Percentiles rank a stretch among this genome's conserved stretches.
Evolutionary conservation across 2,113 vertebrate genomes (phyloP).

Genomic region (Sus scrofa): T2T-Sscrofa CM000820.6:30871001-30871500

Average conservation of each 20-base stretch:
- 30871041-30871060: conserved; percentile 62
- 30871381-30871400: neutral
- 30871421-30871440: neutral
- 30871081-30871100: conserved; percentile 47
- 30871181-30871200: neutral
- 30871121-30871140: conserved; percentile 23
- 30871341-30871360: neutral
- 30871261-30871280: neutral
- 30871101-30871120: conserved; percentile 69
- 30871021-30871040: conserved; percentile 50
- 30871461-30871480: neutral
- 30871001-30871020: conserved; percentile 54
- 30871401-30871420: neutral
- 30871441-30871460: neutral
- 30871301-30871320: neutral
- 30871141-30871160: conserved; percentile 54
- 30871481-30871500: neutral
- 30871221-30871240: neutral
- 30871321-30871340: neutral
- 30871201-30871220: neutral
- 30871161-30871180: conserved; percentile 65
- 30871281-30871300: neutral
- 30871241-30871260: neutral
- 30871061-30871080: conserved; percentile 72
- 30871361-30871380: neutral